Evolutionary conservation across 1,140 invertebrate species (phyloP).

Genomic region (Gyrodactylus bullatarudis): DNA sequence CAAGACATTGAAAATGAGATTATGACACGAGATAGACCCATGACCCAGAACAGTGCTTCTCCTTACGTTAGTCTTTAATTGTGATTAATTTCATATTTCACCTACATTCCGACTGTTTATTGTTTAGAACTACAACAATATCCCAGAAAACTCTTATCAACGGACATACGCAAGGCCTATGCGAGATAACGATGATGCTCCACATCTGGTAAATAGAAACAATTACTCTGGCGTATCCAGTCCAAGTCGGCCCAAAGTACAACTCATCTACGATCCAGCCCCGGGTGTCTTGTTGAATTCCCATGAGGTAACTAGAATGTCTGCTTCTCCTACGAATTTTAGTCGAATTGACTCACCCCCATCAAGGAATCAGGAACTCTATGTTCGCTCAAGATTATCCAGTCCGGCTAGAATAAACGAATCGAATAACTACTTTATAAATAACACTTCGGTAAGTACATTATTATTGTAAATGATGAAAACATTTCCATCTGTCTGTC

Average conservation of each 20-base stretch:
- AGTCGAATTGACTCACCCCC: not conserved
- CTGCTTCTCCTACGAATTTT: not conserved
- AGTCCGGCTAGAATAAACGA: not conserved
- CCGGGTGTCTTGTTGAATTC: not conserved
- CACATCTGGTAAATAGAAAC: no score
- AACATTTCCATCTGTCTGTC: not conserved
- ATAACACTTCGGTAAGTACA: no score
- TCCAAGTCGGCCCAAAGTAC: not conserved
- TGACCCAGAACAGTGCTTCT: no score
- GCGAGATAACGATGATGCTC: not conserved
- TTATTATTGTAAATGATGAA: no score
- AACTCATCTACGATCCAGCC: not conserved
- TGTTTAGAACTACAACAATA: no score
- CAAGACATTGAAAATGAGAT: no score
- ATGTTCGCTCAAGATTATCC: not conserved
- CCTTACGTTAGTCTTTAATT: no score
- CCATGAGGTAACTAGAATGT: not conserved
- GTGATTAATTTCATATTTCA: no score
- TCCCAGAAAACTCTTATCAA: not conserved
- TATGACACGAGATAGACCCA: no score
- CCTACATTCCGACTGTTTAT: no score
- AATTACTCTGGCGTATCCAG: not conserved
- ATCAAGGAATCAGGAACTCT: no score
- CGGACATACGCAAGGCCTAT: not conserved
- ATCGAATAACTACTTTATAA: not conserved